phyloP scores from a whole-genome alignment of 1,140 invertebrate genomes.

The Dufourea novaeangliae region DNA sequence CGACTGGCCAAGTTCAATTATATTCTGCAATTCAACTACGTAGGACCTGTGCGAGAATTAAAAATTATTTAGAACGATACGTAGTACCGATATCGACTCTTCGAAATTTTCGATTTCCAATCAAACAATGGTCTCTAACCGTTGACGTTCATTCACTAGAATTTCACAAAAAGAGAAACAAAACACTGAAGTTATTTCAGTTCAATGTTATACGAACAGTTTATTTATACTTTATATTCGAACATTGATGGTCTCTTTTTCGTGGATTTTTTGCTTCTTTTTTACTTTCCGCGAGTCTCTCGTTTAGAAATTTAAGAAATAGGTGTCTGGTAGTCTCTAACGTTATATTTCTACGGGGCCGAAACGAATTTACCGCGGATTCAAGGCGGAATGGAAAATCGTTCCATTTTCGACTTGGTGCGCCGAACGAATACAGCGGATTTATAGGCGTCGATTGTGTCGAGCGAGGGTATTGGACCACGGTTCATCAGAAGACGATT shows the following conservation, averaged over 20 bases:
- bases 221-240: background rate
- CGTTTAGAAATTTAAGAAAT: slow-evolving; percentile 33
- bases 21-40: slow-evolving; percentile 28
- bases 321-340: slow-evolving; percentile 22
- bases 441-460: slow-evolving; percentile 36
- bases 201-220: background rate
- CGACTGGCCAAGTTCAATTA: background rate
- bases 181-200: no score
- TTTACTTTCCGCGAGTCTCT: background rate
- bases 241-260: slow-evolving; percentile 4
- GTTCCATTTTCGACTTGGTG: slow-evolving; percentile 40
- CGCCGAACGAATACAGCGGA: slow-evolving; percentile 25
- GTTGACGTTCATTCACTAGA: no score
- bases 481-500: slow-evolving; percentile 13
- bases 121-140: no score
- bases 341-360: slow-evolving; percentile 5
- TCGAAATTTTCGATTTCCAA: no score
- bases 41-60: no score
- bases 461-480: background rate
- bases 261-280: slow-evolving; percentile 20
- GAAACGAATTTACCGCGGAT: slow-evolving; percentile 43
- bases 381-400: slow-evolving; percentile 42
- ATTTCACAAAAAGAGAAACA: background rate
- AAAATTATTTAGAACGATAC: no score
- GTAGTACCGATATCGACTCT: no score